Conservation (phyloP, 2,113 vertebrate genomes). For the Athene noctua region DNA sequence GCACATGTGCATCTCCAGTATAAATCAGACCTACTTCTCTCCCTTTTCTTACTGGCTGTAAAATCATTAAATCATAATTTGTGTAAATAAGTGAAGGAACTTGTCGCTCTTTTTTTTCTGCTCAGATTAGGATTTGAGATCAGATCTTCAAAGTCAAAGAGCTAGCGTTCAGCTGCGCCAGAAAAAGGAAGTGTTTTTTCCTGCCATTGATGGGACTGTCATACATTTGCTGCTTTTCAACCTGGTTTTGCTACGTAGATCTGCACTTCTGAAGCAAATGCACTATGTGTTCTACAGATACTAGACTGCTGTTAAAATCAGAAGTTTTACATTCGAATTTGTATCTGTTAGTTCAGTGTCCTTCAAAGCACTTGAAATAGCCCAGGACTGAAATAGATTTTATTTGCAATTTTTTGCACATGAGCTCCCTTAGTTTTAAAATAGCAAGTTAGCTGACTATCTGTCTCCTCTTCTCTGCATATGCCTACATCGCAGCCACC, state of each 20-base stretch:
- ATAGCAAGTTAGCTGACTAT: background rate
- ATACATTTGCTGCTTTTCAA: background rate
- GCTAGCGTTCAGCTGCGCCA: background rate
- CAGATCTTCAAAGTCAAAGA: background rate
- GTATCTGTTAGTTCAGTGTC: background rate
- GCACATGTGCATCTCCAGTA: background rate
- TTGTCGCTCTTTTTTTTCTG: background rate
- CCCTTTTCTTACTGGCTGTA: background rate
- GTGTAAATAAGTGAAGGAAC: background rate
- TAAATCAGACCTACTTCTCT: background rate
- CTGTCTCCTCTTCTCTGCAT: background rate
- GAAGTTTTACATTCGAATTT: background rate
- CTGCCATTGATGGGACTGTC: background rate
- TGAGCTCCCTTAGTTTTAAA: background rate
- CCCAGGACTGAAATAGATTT: background rate
- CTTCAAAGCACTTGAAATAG: background rate
- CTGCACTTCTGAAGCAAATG: background rate
- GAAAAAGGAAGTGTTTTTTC: slow-evolving; percentile 2
- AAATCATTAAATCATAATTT: background rate
- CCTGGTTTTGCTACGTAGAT: background rate
- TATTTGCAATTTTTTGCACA: background rate
- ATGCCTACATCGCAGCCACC: background rate
- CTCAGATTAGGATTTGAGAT: background rate
- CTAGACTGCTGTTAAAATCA: background rate
- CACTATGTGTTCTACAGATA: background rate